Base-by-base conservation (phyloP, 2,888 invertebrate species). In the Schizotus pectinicornis region DNA sequence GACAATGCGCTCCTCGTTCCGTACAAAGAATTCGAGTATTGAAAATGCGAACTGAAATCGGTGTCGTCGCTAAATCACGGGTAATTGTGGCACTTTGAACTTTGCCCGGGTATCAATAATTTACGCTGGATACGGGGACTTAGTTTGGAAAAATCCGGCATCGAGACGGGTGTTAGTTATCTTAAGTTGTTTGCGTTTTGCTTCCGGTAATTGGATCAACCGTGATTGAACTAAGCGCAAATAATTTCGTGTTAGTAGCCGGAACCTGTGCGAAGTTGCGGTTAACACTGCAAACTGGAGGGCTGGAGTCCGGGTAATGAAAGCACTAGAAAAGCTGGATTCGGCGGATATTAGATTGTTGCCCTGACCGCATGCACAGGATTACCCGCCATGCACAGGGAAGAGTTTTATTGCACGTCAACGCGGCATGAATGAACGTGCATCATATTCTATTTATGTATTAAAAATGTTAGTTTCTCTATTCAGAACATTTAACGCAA, bases 301-400 rank as follows among this genome's bases (percentile, higher is more conserved):
- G 12, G 55, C 42, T 43, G 13, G 34, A 6, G n/a, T 35, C 22
- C 13, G 45, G 38, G 51, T 56, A 56, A 56, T 56, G 51, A 45
- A 56, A 50, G 46, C 51, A 37, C 38, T 37, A 51, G 50, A 56
- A 56, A 56, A 56, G 48, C 56, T 43, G 7, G 13, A 8, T 43
- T 39, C 48, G 37, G 37, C 48, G 48, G 47, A 55, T 55, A 55
- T 55, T 55, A 48, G 54, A 55, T 55, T 55, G 54, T 55, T 55
- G 30, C 46, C 5, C 47, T 39, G 47, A 55, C 47, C 54, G 31
- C 54, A 47, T 54, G 54, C 39, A 52, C 52, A 36, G 34, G 36
- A 52, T 52, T 52, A 45, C 52, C 30, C 35, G 35, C 13, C 32
- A 49, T 50, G 38, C 7, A 13, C 13, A 34, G 42, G 11, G 14